A percentile compares a stretch with the other conserved stretches of the same genome.
These are phyloP conservation scores for Melikaiella ostensackeni DNA, from an alignment of 2,888 invertebrate genomes.

Conservation along the genomic window DNA sequence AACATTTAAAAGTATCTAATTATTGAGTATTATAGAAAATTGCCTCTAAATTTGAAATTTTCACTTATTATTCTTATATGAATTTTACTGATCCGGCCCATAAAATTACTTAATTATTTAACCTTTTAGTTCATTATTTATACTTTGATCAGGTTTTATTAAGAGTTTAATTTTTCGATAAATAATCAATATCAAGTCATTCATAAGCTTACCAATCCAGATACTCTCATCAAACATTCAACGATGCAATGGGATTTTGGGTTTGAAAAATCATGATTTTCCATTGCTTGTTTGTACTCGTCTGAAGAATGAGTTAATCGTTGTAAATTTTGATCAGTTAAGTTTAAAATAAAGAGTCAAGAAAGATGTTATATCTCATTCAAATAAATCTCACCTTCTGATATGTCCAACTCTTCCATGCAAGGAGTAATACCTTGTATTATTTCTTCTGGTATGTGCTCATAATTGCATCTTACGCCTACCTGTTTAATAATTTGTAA, in stretches of 20 bases:
- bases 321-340: not conserved
- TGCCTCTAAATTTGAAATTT: not conserved
- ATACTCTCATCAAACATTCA: not conserved
- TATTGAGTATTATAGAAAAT: too few relatives aligned
- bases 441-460: not conserved
- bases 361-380: not conserved
- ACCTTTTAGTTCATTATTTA: too few relatives aligned
- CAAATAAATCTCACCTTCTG: slow-evolving; percentile 2
- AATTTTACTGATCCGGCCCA: too few relatives aligned
- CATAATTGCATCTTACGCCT: not conserved
- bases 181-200: not conserved
- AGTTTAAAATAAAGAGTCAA: not conserved
- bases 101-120: too few relatives aligned
- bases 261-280: not conserved
- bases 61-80: not conserved
- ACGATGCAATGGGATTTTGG: not conserved
- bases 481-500: not conserved
- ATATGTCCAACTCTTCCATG: not conserved
- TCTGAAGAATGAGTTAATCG: not conserved
- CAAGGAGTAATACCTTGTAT: not conserved
- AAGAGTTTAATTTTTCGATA: too few relatives aligned
- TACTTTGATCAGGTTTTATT: too few relatives aligned
- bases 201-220: not conserved
- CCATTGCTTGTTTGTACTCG: not conserved
- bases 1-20: not conserved